Percentiles rank a stretch among this genome's conserved stretches.
phyloP scores from a whole-genome alignment of 2,797 vertebrate species.

The Trachops cirrhosus region DNA sequence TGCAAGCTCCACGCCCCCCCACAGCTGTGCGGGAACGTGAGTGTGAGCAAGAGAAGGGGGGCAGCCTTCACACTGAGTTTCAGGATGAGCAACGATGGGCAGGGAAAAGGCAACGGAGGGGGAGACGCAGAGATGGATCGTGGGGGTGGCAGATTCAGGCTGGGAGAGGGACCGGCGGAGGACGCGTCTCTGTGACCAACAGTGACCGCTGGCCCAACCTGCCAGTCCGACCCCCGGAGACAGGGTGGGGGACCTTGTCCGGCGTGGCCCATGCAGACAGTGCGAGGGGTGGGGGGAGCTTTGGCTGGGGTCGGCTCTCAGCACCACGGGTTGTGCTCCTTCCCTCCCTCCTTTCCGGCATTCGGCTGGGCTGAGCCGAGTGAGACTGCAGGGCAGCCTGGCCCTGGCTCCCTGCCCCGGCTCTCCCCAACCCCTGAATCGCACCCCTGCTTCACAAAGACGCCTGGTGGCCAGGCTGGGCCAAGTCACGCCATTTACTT shows the following conservation, averaged over 20 bases:
- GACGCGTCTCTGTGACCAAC: neutral
- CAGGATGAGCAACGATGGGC: neutral
- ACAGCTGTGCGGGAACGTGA: no score
- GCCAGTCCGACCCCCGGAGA: no score
- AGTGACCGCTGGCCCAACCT: no score
- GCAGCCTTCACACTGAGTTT: neutral
- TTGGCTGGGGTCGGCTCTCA: no score
- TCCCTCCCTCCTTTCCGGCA: no score
- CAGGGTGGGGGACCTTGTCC: no score
- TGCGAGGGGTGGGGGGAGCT: no score
- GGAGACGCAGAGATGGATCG: neutral
- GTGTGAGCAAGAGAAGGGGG: neutral
- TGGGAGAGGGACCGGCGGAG: neutral
- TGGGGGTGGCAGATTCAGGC: neutral
- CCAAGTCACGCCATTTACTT: neutral
- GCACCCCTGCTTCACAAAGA: neutral
- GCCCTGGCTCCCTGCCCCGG: neutral
- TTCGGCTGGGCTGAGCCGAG: no score
- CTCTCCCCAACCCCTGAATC: neutral
- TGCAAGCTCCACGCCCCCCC: no score
- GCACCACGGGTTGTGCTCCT: no score
- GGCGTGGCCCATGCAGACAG: no score
- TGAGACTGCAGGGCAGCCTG: neutral
- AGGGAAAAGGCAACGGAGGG: no score
- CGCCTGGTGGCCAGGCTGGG: neutral